Evolutionary conservation across 2,797 vertebrate genomes (phyloP), one percentile per base, ranked within the genome.

Genomic region (Syndactyla subalaris): DNA sequence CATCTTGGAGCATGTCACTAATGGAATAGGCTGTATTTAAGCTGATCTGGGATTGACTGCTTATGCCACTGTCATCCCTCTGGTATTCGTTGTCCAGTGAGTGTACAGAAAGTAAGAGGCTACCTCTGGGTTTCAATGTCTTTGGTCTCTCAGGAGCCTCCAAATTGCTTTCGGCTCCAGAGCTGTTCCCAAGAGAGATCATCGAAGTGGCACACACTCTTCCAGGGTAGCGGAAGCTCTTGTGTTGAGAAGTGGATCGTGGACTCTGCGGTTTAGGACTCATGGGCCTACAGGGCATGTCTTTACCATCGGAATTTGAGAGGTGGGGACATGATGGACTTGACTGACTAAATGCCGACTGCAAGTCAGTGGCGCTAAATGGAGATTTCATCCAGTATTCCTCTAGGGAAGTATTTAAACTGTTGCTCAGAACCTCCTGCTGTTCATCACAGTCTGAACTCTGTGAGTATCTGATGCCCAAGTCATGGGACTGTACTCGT

Each of bases 221-320:
- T n/a, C 97, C 97, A 1, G 98, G 96, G 75, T 98, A 98, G n/a
- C 79, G 95, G 71, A 98, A 98, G 43, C 94, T 92, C 65, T 91
- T 97, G 29, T 96, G 97, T 7, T 98, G 98, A 45, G 96, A 90
- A 7, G 66, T 48, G 9, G 98, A 96, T 38, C 94, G 97, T 19
- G 98, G 98, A 63, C 98, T 99, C 85, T 97, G 98, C 1, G 99
- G 99, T 92, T 99, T 99, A 45, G 98, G 99, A 96, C 99, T 99
- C 98, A 99, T 98, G 46, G 99, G 99, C 70, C 98, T 98, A 51
- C 97, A 95, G 10, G 99, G 99, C 90, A 97, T 96, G 46, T 98
- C 98, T 52, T 96, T 93, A 36, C 95, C 85, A 30, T 97, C 92
- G 26, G 79, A 91, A 52, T 77, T 89, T 38, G 97, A 82, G 51